These are phyloP conservation scores for Diachrysia chrysitis DNA, from an alignment of 2,888 invertebrate genomes.

Conservation along the genomic window DNA sequence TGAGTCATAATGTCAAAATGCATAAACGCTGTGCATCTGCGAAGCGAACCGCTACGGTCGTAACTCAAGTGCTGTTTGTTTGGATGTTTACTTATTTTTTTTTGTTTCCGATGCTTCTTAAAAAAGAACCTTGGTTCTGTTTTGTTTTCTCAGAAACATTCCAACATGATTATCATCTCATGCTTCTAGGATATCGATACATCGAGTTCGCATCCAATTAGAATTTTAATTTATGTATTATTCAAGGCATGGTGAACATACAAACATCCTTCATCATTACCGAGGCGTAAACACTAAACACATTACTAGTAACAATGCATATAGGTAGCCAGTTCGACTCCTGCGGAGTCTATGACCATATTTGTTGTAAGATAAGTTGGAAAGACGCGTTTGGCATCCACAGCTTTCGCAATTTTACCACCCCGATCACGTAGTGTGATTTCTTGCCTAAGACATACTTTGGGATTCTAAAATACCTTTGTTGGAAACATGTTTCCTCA, in stretches of 20 bases:
- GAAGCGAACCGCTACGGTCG: slow-evolving; percentile 46
- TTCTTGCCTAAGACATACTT: slow-evolving; percentile 72
- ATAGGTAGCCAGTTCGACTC: slow-evolving; percentile 60
- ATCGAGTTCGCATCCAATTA: slow-evolving; percentile 34
- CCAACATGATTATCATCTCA: slow-evolving; percentile 34
- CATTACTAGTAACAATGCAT: slow-evolving; percentile 57
- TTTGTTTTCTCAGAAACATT: slow-evolving; percentile 24
- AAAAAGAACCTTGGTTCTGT: slow-evolving; percentile 13
- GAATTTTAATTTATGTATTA: slow-evolving; percentile 49
- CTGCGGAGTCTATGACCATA: slow-evolving; percentile 72
- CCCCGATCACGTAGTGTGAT: slow-evolving; percentile 74
- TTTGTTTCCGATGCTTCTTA: slow-evolving; percentile 8
- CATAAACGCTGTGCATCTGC: slow-evolving; percentile 52
- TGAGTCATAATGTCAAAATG: slow-evolving; percentile 57
- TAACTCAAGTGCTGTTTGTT: slow-evolving; percentile 40
- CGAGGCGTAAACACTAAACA: slow-evolving; percentile 46
- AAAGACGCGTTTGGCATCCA: slow-evolving; percentile 70
- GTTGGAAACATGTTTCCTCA: slow-evolving; percentile 65
- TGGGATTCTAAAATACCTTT: slow-evolving; percentile 73
- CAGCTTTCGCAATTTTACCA: slow-evolving; percentile 69
- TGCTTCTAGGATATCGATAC: slow-evolving; percentile 30
- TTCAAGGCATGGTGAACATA: slow-evolving; percentile 41
- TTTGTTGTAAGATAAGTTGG: slow-evolving; percentile 66
- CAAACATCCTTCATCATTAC: slow-evolving; percentile 52
- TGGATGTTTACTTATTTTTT: slow-evolving; percentile 20